Base-by-base conservation (phyloP, 2,888 invertebrate genomes). In the Scaptomyza polygonia region DNA sequence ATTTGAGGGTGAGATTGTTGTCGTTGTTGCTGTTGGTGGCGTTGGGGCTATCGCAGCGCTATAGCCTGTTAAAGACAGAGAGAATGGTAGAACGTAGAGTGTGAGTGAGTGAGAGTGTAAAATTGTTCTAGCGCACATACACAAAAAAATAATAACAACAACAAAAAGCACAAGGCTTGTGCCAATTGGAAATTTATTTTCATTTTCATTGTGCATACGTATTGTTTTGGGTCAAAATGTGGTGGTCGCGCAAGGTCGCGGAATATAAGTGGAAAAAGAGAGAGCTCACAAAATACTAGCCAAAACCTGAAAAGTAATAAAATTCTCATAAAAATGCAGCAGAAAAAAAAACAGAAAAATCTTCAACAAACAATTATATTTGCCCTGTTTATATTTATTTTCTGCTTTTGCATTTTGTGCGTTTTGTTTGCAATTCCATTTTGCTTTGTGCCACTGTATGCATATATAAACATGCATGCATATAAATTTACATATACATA, bases 1-100 rank as follows among this genome's bases (percentile, higher is more conserved):
- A 83, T 89, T 91, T 62, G 89, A 80, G 65, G 91, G 89, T 62
- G 92, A 89, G 65, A 86, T 69, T 63, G 90, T 90, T 51, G 91
- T 90, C 44, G 88, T 89, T 71, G 90, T 82, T 59, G 89, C 83
- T 57, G 89, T 89, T 55, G 88, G 86, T 75, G 89, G 90, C 72
- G 89, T 89, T 44, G 90, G 86, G 16, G 88, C 88, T 57, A 88
- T 59, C 11, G 86, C 88, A 12, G 86, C 88, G 69, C 84, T 82
- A 55, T 88, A 91, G 65, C 90, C 91, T 91, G 79, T 48, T 88
- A 90, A 62, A 88, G 63, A 61, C 30, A 70, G 21, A 62, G 53
- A 52, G 40, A 56, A 39, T 39, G n/a, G 29, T 5, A 43, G 25
- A 48, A n/a, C 29, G 44, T 30, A 14, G 44, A 9, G 18, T 25